Conservation (phyloP, 2,888 invertebrate species). For the Teinopalpus imperialis region DNA sequence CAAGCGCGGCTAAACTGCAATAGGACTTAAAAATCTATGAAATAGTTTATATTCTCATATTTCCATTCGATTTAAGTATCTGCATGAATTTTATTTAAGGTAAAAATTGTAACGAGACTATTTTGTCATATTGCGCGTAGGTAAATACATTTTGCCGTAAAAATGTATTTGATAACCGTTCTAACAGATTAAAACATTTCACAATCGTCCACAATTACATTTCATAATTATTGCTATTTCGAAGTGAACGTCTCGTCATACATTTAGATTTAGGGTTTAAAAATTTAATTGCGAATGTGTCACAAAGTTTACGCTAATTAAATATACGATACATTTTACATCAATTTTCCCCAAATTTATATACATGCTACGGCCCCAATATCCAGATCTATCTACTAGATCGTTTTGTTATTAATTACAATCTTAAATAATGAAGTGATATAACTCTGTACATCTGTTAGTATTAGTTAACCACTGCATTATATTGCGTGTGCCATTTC, state of each 20-base stretch:
- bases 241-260: background rate
- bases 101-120: background rate
- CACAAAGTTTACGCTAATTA: slow-evolving; percentile 1
- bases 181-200: slow-evolving; percentile 1
- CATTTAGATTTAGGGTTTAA: background rate
- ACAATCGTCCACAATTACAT: slow-evolving; percentile 18
- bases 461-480: background rate
- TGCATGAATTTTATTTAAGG: background rate
- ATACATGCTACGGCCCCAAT: background rate
- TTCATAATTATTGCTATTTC: slow-evolving; percentile 6
- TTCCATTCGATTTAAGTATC: no score
- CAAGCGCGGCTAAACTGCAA: no score
- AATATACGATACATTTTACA: background rate
- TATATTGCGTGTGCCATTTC: background rate
- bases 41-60: no score
- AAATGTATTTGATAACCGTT: background rate
- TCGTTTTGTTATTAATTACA: no score
- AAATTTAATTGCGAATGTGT: slow-evolving; percentile 12
- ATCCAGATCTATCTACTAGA: background rate
- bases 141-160: no score
- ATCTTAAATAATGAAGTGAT: background rate
- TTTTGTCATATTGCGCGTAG: background rate
- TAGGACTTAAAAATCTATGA: no score
- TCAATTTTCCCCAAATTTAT: slow-evolving; percentile 12
- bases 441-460: no score